Base-by-base conservation (phyloP, 1,140 invertebrate species). In the Sminthurides bifidus region DNA sequence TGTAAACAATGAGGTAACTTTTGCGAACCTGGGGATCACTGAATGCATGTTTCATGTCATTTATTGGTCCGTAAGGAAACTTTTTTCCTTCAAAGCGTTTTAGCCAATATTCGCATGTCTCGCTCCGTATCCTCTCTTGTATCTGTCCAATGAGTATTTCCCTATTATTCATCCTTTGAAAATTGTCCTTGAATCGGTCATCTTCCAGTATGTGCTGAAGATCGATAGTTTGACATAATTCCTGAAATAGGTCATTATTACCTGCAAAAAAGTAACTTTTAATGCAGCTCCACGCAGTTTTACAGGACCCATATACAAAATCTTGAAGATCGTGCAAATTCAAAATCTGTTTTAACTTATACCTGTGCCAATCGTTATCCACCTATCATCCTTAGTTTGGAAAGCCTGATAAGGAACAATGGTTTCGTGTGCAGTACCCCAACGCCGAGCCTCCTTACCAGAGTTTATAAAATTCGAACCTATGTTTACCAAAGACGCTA, bases 341-440 rank as follows among this genome's bases (percentile, higher is more conserved):
- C 14, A 8, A 44, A 44, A 21, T 44, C 12, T 19, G 12, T 49
- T 24, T 38, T 10, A 33, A 52, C 43, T 8, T 5, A 45, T 12
- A 58, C 86, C 89, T 41, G 85, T 78, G 3, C 90, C 89, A 23
- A 95, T 73, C 2, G 58, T 61, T 19, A 93, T 77, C 67, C 84
- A 84, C 31, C 70, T 68, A 14, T 87, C 84, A 73, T 90, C 81
- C 67, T 77, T 78, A 0, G 88, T 91, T 66, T 75, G 71, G 67
- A 92, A 93, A 27, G 81, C 77, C 77, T 95, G 83, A 68, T 97
- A 97, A 0, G 93, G 93, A 0, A 97, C 92, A 62, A 98, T 85
- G 68, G 87, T 94, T 49, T 84, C 85, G 72, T 97, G 92, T 4
- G 85, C 87, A 0, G 91, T 95, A 3, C 94, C 92, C 77, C 83